Conservation (phyloP, 2,888 invertebrate genomes). For the Calameuta idolon region DNA sequence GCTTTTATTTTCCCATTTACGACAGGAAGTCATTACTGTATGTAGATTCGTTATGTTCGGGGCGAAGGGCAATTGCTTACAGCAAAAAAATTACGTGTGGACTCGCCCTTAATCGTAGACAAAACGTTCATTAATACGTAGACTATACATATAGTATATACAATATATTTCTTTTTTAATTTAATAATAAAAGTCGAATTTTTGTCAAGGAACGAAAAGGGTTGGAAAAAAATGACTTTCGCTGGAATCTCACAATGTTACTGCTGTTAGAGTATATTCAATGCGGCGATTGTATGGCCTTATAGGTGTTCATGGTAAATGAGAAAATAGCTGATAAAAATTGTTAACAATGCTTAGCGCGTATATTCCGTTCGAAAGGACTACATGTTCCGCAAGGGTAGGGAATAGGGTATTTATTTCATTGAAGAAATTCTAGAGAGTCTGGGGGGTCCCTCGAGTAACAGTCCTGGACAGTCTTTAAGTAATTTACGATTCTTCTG, state of each 20-base stretch:
- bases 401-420: background rate
- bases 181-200: background rate
- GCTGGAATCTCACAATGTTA: background rate
- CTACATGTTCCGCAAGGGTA: background rate
- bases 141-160: no score
- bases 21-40: constrained; percentile 61
- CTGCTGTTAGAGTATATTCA: background rate
- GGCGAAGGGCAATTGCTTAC: constrained; percentile 33
- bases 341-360: background rate
- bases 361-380: background rate
- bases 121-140: background rate
- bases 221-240: background rate
- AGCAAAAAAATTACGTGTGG: constrained; percentile 27
- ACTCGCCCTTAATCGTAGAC: background rate
- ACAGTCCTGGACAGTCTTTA: constrained; percentile 30
- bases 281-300: background rate
- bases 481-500: constrained; percentile 49
- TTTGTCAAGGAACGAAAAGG: background rate
- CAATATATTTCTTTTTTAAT: no score
- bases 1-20: constrained; percentile 47
- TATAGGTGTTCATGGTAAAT: background rate
- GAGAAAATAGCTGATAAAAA: background rate
- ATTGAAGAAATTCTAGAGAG: background rate
- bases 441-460: background rate
- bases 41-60: constrained; percentile 50